Conservation (phyloP, 2,113 vertebrate species). For the Gymnocephalus cernua region DNA sequence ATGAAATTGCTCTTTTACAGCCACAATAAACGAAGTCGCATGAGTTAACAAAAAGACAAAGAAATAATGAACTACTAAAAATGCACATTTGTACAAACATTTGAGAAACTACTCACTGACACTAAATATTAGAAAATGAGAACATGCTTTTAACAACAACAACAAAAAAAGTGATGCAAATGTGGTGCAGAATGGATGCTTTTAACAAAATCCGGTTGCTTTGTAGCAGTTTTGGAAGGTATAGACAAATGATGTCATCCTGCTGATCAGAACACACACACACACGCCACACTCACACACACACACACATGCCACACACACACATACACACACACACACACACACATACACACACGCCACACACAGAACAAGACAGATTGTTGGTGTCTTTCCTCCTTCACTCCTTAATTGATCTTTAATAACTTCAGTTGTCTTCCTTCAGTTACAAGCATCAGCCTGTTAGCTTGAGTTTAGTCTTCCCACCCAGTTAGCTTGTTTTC, state of each 20-base stretch:
- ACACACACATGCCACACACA: neutral
- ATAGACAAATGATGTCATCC: neutral
- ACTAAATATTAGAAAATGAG: constrained; percentile 9
- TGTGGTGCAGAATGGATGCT: constrained; percentile 4
- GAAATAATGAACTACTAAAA: neutral
- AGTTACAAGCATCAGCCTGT: constrained; percentile 25
- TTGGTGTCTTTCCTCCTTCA: neutral
- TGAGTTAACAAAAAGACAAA: neutral
- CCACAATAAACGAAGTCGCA: neutral
- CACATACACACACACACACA: neutral
- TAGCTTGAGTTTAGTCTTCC: constrained; percentile 41
- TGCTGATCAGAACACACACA: neutral
- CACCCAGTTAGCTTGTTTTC: constrained; percentile 35
- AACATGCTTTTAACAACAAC: constrained; percentile 28
- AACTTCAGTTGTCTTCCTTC: constrained; percentile 35
- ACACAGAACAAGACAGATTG: neutral
- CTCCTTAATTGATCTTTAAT: constrained; percentile 57
- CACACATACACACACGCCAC: neutral
- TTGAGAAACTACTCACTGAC: constrained; percentile 2
- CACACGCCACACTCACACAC: neutral
- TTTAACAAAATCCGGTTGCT: constrained; percentile 20
- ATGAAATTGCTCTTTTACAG: neutral
- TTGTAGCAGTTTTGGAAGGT: neutral
- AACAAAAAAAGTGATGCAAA: constrained; percentile 38
- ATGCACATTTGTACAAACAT: constrained; percentile 14